phyloP scores from a whole-genome alignment of 2,888 invertebrate genomes.

The Morinoia aosen region DNA sequence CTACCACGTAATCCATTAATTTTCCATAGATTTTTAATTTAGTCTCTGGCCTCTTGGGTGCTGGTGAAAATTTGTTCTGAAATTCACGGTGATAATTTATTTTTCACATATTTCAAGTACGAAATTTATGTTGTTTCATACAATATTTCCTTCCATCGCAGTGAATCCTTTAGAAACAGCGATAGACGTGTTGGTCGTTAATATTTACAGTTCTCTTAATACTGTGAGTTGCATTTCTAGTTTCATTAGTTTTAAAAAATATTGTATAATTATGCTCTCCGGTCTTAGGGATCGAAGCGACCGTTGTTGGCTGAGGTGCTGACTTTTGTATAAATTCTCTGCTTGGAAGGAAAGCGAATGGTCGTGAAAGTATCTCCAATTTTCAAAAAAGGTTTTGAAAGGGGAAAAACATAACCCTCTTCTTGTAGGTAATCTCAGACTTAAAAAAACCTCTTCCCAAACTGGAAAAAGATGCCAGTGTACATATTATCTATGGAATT shows the following conservation, averaged over 20 bases:
- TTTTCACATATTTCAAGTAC: not conserved
- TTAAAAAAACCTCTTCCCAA: not conserved
- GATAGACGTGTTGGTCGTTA: too few species aligned
- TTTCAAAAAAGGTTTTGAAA: not conserved
- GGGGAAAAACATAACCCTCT: not conserved
- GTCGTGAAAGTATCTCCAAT: not conserved
- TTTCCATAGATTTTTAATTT: not conserved
- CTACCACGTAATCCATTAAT: not conserved
- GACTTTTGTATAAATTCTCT: not conserved
- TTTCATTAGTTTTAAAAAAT: too few species aligned
- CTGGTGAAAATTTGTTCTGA: not conserved
- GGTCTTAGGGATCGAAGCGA: too few species aligned
- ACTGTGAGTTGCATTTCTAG: too few species aligned
- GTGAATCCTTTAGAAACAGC: not conserved
- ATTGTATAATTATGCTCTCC: too few species aligned
- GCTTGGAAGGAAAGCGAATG: not conserved
- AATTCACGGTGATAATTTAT: not conserved
- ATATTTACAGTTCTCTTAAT: too few species aligned
- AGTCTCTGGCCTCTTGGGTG: not conserved
- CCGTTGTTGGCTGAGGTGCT: too few species aligned
- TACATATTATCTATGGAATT: not conserved
- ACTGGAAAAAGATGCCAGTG: not conserved
- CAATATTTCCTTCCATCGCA: not conserved
- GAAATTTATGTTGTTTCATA: not conserved
- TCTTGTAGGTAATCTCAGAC: not conserved